Percentiles rank a stretch among this genome's conserved stretches.
These are phyloP conservation scores for Anguilla marmorata DNA, from an alignment of 2,797 vertebrate species.

Conservation along the genomic window DNA sequence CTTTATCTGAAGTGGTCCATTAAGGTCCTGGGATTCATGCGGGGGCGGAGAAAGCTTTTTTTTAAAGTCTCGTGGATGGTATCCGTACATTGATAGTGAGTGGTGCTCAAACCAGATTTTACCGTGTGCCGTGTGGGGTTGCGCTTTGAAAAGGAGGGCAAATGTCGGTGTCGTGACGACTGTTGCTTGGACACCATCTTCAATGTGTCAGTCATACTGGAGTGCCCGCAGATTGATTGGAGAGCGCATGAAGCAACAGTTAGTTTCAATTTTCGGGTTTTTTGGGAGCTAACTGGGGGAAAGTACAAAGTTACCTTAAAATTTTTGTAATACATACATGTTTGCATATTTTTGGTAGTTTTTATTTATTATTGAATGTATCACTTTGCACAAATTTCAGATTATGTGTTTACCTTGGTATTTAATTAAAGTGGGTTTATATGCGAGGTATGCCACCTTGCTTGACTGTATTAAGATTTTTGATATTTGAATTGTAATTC, in stretches of 20 bases:
- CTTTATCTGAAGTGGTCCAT: not conserved
- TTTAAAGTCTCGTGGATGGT: not conserved
- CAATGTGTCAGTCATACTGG: not conserved
- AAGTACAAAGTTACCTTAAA: not conserved
- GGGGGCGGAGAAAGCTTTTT: not conserved
- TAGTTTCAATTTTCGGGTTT: not conserved
- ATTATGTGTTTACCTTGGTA: not conserved
- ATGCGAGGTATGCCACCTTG: not conserved
- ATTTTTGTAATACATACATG: not conserved
- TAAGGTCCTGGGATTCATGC: not conserved
- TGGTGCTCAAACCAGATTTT: not conserved
- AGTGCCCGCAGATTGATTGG: not conserved
- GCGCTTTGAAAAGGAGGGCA: not conserved
- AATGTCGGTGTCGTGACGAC: not conserved
- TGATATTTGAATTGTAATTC: not conserved
- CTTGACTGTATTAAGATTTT: not conserved
- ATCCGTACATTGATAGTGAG: not conserved
- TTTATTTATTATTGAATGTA: not conserved
- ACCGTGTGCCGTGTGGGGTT: not conserved
- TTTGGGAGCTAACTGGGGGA: not conserved
- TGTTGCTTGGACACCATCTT: slow-evolving; percentile 8
- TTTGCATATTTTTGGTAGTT: not conserved
- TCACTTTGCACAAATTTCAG: not conserved
- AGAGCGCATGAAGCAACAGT: not conserved
- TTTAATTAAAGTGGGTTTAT: not conserved